phyloP scores from a whole-genome alignment of 2,797 vertebrate genomes.

The Rhincodon typus region DNA sequence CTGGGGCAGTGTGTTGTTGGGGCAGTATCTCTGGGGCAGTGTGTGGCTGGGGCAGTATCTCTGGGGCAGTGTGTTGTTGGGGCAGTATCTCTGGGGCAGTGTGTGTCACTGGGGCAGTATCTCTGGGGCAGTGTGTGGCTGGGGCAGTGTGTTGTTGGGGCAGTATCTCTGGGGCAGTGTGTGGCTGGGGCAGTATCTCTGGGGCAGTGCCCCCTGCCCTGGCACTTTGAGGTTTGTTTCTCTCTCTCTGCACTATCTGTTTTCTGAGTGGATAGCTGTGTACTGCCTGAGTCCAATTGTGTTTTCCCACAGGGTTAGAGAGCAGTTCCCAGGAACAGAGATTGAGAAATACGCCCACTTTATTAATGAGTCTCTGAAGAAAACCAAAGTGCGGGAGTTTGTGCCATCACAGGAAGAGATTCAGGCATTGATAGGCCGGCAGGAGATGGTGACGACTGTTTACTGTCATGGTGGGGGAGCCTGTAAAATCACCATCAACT shows the following conservation, averaged over 20 bases:
- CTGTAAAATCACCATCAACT: slow-evolving; percentile 90
- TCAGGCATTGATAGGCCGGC: slow-evolving; percentile 70
- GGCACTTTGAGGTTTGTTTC: not conserved
- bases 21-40: too few species aligned
- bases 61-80: too few species aligned
- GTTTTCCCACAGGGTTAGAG: slow-evolving; percentile 64
- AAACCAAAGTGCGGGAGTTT: slow-evolving; percentile 76
- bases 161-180: too few species aligned
- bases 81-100: too few species aligned
- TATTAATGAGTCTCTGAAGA: slow-evolving; percentile 77
- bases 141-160: too few species aligned
- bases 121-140: too few species aligned
- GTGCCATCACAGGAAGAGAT: slow-evolving; percentile 88
- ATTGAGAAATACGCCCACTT: slow-evolving; percentile 77
- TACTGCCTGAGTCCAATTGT: not conserved
- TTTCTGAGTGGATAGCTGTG: not conserved
- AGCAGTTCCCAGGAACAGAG: slow-evolving; percentile 72
- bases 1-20: too few species aligned
- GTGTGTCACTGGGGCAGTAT: too few species aligned
- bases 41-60: too few species aligned
- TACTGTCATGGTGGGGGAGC: slow-evolving; percentile 88
- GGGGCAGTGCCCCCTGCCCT: too few species aligned
- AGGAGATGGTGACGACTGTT: slow-evolving; percentile 86
- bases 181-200: too few species aligned
- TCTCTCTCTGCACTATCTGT: not conserved